Conservation (phyloP, 2,113 vertebrate genomes). For the Ovibos moschatus region DNA sequence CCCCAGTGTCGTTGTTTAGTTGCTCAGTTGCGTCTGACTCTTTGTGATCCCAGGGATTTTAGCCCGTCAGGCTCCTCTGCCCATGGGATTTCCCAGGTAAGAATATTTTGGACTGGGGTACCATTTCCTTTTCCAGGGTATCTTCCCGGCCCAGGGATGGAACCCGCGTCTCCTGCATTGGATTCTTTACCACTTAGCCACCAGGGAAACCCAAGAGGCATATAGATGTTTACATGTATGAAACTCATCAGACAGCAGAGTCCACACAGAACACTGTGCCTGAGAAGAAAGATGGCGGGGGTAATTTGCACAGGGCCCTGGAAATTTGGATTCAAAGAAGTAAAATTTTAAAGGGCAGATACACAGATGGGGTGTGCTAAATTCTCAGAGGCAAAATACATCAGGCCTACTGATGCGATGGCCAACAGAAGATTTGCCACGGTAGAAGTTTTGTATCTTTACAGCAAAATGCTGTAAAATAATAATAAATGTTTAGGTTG, state of each 20-base stretch:
- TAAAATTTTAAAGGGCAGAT: background rate
- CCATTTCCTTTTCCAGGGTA: background rate
- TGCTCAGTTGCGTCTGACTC: accelerated
- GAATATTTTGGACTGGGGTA: background rate
- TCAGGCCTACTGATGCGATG: background rate
- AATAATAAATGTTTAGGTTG: background rate
- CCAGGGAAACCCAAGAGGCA: background rate
- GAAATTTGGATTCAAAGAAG: background rate
- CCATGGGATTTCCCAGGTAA: background rate
- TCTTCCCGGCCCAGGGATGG: background rate
- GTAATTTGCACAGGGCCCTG: background rate
- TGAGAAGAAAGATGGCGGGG: background rate
- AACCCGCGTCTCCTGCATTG: background rate
- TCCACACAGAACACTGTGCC: background rate
- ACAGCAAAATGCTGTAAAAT: background rate
- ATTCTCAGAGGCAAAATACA: background rate
- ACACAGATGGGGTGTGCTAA: background rate
- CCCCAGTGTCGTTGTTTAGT: background rate
- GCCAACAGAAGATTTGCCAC: background rate
- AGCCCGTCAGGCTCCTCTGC: background rate
- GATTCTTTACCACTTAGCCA: background rate
- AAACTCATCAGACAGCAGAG: background rate
- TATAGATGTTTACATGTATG: background rate
- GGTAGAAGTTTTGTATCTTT: background rate
- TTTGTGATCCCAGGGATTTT: background rate